A percentile compares a stretch with the other conserved stretches of the same genome.
phyloP scores from a whole-genome alignment of 2,797 vertebrate genomes.

The Gymnodraco acuticeps region DNA sequence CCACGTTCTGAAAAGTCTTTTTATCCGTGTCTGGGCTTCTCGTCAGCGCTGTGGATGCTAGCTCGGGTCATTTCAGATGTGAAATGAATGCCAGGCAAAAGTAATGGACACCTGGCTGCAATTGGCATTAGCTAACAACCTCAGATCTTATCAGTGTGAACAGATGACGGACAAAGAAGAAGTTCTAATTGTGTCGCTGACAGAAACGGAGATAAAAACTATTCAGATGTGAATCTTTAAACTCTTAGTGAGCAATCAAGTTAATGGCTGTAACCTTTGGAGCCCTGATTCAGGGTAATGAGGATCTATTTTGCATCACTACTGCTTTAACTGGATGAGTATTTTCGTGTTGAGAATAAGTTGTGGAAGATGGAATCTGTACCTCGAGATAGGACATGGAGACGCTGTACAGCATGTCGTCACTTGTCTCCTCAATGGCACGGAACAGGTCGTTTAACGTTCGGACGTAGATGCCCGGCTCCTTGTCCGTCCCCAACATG shows the following conservation, averaged over 20 bases:
- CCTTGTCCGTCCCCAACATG: conserved; percentile 93
- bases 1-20: neutral
- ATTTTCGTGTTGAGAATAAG: neutral
- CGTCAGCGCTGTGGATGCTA: neutral
- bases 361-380: conserved; percentile 7
- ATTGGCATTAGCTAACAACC: conserved; percentile 32
- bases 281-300: neutral
- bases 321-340: neutral
- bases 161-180: neutral
- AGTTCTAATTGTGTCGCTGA: conserved; percentile 2
- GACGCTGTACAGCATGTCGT: conserved; percentile 91
- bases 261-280: neutral
- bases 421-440: conserved; percentile 91
- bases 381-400: conserved; percentile 97
- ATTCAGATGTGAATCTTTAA: neutral
- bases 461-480: conserved; percentile 92
- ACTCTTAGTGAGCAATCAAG: neutral
- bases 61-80: conserved; percentile 16
- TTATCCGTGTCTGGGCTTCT: neutral
- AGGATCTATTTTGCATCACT: neutral
- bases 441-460: conserved; percentile 92
- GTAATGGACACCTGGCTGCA: conserved; percentile 43
- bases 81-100: conserved; percentile 24
- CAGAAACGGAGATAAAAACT: neutral
- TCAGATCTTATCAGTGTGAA: conserved; percentile 37